Percentiles rank a stretch among this genome's conserved stretches.
Conservation (phyloP, 2,888 invertebrate species). For the Blastobasis lacticolella region DNA sequence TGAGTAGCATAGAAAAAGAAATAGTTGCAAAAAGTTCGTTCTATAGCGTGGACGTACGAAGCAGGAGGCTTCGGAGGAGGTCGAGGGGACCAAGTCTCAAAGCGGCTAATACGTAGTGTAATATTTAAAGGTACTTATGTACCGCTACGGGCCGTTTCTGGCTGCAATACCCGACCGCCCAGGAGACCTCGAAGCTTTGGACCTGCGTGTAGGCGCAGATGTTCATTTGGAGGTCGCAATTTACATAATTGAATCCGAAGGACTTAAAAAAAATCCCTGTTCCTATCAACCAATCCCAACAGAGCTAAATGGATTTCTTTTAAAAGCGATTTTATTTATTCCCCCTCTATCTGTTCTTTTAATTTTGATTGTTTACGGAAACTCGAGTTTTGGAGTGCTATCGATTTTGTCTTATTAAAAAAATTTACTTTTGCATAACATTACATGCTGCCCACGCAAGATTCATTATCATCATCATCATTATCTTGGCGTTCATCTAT, state of each 20-base stretch:
- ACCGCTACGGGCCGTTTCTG: no score
- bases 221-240: slow-evolving; percentile 18
- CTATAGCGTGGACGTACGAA: no score
- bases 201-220: slow-evolving; percentile 17
- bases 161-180: no score
- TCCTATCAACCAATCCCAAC: background rate
- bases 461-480: no score
- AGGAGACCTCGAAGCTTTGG: background rate
- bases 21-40: no score
- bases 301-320: background rate
- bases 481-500: no score
- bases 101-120: slow-evolving; percentile 1
- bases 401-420: no score
- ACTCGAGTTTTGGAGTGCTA: background rate
- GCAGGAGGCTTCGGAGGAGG: no score
- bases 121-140: background rate
- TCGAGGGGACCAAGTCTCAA: background rate
- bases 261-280: background rate
- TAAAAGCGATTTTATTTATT: background rate
- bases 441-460: no score
- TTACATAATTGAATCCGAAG: slow-evolving; percentile 25
- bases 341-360: background rate
- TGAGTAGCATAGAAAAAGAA: no score
- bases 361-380: background rate
- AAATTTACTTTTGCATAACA: no score